Evolutionary conservation across 1,140 invertebrate species (phyloP).

Genomic region (Musca vetustissima): DNA sequence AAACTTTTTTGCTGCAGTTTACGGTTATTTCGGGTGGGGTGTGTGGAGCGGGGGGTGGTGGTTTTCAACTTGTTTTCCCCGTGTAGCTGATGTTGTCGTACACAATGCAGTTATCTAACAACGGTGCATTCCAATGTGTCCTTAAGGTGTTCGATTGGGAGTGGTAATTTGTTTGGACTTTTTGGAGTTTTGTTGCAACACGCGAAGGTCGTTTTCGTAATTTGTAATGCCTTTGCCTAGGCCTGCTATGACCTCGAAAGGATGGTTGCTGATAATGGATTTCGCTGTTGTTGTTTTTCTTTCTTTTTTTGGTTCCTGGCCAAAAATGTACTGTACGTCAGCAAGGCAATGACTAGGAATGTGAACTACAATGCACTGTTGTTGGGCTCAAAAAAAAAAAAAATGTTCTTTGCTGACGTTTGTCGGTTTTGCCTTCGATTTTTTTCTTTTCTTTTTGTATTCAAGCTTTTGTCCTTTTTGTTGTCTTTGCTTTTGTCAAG

Average conservation of each 20-base stretch:
- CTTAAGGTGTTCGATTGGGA: slow-evolving; percentile 19
- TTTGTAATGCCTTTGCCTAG: neutral
- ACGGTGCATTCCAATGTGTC: slow-evolving; percentile 13
- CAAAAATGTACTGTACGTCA: slow-evolving; percentile 6
- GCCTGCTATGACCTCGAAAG: neutral
- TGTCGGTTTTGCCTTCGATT: too few species aligned
- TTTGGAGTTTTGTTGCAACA: neutral
- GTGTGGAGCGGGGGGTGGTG: too few species aligned
- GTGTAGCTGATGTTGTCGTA: neutral
- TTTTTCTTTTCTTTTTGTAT: too few species aligned
- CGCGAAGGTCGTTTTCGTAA: slow-evolving; percentile 8
- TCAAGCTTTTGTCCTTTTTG: too few species aligned
- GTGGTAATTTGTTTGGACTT: neutral
- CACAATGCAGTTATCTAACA: neutral
- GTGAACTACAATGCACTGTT: neutral
- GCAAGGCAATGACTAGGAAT: neutral
- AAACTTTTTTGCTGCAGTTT: too few species aligned
- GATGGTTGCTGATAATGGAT: neutral
- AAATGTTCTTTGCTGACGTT: too few species aligned
- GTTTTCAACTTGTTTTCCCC: too few species aligned
- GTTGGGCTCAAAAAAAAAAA: too few species aligned
- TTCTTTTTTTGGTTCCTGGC: neutral
- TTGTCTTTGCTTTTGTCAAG: neutral
- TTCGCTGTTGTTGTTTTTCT: too few species aligned
- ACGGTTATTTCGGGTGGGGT: too few species aligned